phyloP scores from a whole-genome alignment of 2,113 vertebrate genomes.

The Antennarius striatus region DNA sequence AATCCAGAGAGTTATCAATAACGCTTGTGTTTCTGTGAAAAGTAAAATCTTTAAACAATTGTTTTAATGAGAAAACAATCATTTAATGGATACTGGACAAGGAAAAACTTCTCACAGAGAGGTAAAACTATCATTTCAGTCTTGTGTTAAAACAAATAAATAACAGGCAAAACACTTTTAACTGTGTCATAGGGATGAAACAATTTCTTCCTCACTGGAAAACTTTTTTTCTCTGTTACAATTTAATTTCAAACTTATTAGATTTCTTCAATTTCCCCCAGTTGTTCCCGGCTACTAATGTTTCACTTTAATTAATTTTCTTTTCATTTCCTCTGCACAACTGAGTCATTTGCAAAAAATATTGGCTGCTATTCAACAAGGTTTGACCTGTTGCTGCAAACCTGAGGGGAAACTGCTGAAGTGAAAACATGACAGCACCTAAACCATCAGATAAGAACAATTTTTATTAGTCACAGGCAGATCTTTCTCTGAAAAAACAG shows the following conservation, averaged over 20 bases:
- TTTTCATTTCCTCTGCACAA: constrained; percentile 7
- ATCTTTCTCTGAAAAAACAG: too few relatives aligned
- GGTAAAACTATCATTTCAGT: too few relatives aligned
- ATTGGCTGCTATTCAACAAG: background rate
- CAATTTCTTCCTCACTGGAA: too few relatives aligned
- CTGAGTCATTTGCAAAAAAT: constrained; percentile 17
- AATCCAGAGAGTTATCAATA: too few relatives aligned
- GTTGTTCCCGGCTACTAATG: background rate
- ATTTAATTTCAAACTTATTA: constrained; percentile 38
- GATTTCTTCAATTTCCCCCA: constrained; percentile 17
- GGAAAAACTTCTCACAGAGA: too few relatives aligned
- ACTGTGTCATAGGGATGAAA: background rate
- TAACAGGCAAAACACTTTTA: background rate
- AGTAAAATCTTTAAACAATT: too few relatives aligned
- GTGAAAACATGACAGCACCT: background rate
- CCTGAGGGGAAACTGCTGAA: background rate
- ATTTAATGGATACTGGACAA: too few relatives aligned
- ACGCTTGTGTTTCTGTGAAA: too few relatives aligned
- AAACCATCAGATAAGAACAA: background rate
- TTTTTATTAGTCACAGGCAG: too few relatives aligned
- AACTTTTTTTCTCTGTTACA: background rate
- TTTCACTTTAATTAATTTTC: constrained; percentile 5
- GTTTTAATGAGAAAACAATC: too few relatives aligned
- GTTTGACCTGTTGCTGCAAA: constrained; percentile 4
- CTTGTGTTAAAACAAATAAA: too few relatives aligned